Evolutionary conservation across 1,140 invertebrate genomes (phyloP), one percentile per base, ranked within the genome.

Genomic region (Ips typographus): DNA sequence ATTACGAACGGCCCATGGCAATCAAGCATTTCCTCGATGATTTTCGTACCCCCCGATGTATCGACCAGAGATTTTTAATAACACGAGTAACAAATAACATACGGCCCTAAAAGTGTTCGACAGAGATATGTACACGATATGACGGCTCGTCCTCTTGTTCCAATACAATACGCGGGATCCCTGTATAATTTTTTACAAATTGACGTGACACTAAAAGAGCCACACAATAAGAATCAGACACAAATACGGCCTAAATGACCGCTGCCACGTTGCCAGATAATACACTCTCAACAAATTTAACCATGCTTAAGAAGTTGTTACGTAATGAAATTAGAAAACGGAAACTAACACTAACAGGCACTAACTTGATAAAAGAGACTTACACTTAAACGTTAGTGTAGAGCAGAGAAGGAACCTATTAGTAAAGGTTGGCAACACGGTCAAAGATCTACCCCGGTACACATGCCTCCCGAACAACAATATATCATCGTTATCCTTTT

Each of bases 401-500:
- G 22, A 22, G 22, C 22, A 22, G 22, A 22, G 22, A 22, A 22
- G 22, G 22, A 22, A 22, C 22, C 22, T 22, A 22, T 22, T 22
- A 22, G 22, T 22, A 22, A 22, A 22, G 22, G 22, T 36, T 55
- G 52, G 52, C 52, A 55, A 55, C 52, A 37, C 4, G 2, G 52
- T 22, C 22, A 22, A 22, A 22, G 22, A 22, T 22, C 22, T 22
- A 22, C 22, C 52, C 52, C 5, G 52, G 37, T 38, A 5, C 37
- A 37, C 63, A 44, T 37, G 52, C 51, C 41, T 6, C 44, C 51
- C 37, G 61, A 43, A 63, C 61, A 63, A 63, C 53, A 55, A 65
- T 65, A 65, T 56, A 65, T 65, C 63, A 65, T 65, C 63, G 63
- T 65, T 65, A 65, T 47, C 44, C 63, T 65, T 65, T 65, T 65